Evolutionary conservation across 2,888 invertebrate genomes (phyloP), one percentile per base, ranked within the genome.

Genomic region (Phrixothrix hirtus): DNA sequence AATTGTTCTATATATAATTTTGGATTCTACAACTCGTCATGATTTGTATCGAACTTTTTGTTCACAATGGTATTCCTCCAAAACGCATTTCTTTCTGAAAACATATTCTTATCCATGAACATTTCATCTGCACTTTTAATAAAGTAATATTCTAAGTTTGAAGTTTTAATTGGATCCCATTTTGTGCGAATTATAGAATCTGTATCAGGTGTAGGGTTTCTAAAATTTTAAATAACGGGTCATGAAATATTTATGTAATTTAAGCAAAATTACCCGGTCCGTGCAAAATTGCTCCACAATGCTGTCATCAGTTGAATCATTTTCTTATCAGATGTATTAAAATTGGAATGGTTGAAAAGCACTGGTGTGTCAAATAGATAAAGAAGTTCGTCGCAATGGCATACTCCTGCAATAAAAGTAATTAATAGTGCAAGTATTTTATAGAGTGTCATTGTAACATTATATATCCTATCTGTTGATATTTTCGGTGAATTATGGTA

Each of bases 381-480:
- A 70, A 88, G 88, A 39, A 92, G 75, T 57, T 92, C 92, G 63
- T 92, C 92, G 0, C 89, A 90, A 69, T 92, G 92, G 42, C 87
- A 87, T 0, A 88, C 87, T 43, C 91, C 88, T 86, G 66, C 14
- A 46, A 27, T 37, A 4, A 10, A 21, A 34, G n/a, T n/a, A n/a
- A n/a, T n/a, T n/a, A n/a, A n/a, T n/a, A n/a, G n/a, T n/a, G n/a
- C n/a, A n/a, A n/a, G n/a, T n/a, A n/a, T n/a, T n/a, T n/a, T n/a
- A n/a, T n/a, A n/a, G n/a, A n/a, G n/a, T n/a, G n/a, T n/a, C n/a
- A n/a, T n/a, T n/a, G n/a, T n/a, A n/a, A n/a, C n/a, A n/a, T n/a
- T n/a, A n/a, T n/a, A n/a, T n/a, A n/a, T n/a, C n/a, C n/a, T n/a
- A n/a, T n/a, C n/a, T n/a, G n/a, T n/a, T n/a, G n/a, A n/a, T n/a